A percentile compares a stretch with the other conserved stretches of the same genome.
Conservation (phyloP, 1,140 invertebrate species). For the Phymorhynchus buccinoides region DNA sequence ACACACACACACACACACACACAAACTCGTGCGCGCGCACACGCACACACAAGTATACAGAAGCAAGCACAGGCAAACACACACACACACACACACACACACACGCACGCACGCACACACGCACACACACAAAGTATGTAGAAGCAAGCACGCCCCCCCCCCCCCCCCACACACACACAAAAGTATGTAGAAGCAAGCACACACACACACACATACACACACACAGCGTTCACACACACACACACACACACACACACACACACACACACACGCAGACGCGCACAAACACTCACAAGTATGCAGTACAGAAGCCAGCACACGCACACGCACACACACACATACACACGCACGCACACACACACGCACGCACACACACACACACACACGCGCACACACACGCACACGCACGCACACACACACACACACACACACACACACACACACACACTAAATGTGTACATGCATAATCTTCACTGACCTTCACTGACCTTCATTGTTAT, state of each 20-base stretch:
- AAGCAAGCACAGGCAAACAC: background rate
- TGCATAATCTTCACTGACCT: background rate
- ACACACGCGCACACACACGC: constrained; percentile 2
- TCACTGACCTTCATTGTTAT: background rate
- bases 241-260: constrained; percentile 5
- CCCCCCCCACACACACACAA: background rate
- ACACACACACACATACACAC: background rate
- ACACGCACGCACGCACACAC: background rate
- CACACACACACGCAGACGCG: background rate
- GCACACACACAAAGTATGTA: background rate
- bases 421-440: background rate
- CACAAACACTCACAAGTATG: background rate
- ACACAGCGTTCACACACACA: background rate
- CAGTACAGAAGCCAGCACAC: too few relatives aligned
- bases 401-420: constrained; percentile 22
- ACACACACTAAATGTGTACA: background rate
- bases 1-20: too few relatives aligned
- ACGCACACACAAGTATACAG: background rate
- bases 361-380: constrained; percentile 22
- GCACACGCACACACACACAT: background rate
- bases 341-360: constrained; percentile 13
- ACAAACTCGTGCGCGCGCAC: background rate
- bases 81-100: constrained; percentile 5
- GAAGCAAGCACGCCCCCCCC: too few relatives aligned
- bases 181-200: background rate